These are phyloP conservation scores for Drosophila neotestacea DNA, from an alignment of 2,888 invertebrate genomes.

Conservation along the genomic window DNA sequence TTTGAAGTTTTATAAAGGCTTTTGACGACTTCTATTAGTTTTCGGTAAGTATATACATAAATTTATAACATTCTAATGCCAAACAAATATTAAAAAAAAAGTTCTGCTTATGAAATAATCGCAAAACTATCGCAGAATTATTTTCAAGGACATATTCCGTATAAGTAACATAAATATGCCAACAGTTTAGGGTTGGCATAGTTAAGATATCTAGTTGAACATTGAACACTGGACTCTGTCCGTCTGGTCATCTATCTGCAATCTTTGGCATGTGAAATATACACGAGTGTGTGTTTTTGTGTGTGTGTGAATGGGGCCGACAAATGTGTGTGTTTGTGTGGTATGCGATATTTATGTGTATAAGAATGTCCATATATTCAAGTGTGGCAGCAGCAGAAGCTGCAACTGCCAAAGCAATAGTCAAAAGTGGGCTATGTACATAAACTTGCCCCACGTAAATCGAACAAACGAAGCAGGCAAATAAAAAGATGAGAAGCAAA, in stretches of 20 bases:
- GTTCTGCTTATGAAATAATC: too few relatives aligned
- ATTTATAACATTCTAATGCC: too few relatives aligned
- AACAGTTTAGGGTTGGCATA: neutral
- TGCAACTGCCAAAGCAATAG: conserved; percentile 19
- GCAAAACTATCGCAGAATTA: neutral
- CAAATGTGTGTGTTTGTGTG: conserved; percentile 4
- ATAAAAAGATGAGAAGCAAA: neutral
- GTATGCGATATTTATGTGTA: conserved; percentile 36
- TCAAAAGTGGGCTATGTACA: conserved; percentile 41
- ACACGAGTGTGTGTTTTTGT: conserved; percentile 9
- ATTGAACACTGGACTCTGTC: conserved; percentile 5
- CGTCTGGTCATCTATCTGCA: conserved; percentile 51
- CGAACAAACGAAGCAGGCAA: conserved; percentile 28
- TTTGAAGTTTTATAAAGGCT: too few relatives aligned
- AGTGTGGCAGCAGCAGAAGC: conserved; percentile 21
- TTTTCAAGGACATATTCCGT: neutral
- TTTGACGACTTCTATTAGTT: too few relatives aligned
- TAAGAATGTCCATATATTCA: conserved; percentile 15
- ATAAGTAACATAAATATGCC: too few relatives aligned
- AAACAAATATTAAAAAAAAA: too few relatives aligned
- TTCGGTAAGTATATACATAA: too few relatives aligned
- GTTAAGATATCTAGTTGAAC: conserved; percentile 9
- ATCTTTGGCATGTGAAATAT: conserved; percentile 58
- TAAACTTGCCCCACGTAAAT: conserved; percentile 53
- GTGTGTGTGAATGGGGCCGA: neutral